Evolutionary conservation across 2,888 invertebrate species (phyloP).

Genomic region (Chironomus tentans): DNA sequence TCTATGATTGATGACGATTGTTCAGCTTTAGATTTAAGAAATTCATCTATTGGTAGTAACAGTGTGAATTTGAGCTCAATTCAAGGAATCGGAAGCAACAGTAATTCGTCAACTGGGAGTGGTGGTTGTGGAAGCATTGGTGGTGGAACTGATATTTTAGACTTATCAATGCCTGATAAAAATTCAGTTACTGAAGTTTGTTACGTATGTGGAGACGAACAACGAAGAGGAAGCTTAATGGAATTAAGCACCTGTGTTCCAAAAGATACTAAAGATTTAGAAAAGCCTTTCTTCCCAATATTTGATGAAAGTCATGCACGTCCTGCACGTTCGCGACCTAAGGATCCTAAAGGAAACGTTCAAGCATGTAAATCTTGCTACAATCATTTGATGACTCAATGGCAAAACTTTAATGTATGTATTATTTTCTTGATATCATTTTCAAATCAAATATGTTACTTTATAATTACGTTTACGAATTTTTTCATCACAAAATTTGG

Average conservation of each 20-base stretch:
- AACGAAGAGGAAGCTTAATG: slow-evolving; percentile 69
- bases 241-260: slow-evolving; percentile 56
- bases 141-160: slow-evolving; percentile 74
- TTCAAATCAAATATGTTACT: not conserved
- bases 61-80: slow-evolving; percentile 35
- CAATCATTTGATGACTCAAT: slow-evolving; percentile 77
- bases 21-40: slow-evolving; percentile 42
- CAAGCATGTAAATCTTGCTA: slow-evolving; percentile 78
- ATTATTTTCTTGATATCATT: slow-evolving; percentile 21
- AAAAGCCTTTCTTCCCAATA: slow-evolving; percentile 62
- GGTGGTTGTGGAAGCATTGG: slow-evolving; percentile 24
- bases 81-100: slow-evolving; percentile 27
- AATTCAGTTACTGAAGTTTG: slow-evolving; percentile 83
- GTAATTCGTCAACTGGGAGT: slow-evolving; percentile 25
- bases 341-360: slow-evolving; percentile 69
- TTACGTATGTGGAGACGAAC: slow-evolving; percentile 85
- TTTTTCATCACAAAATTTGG: too few relatives aligned
- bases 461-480: too few relatives aligned
- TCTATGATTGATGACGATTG: slow-evolving; percentile 33
- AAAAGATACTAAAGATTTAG: slow-evolving; percentile 43
- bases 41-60: slow-evolving; percentile 35
- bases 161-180: slow-evolving; percentile 87
- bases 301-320: slow-evolving; percentile 71
- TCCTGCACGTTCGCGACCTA: slow-evolving; percentile 75
- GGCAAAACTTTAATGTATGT: slow-evolving; percentile 65